Base-by-base conservation (phyloP, 2,113 vertebrate species). In the Nerophis ophidion region DNA sequence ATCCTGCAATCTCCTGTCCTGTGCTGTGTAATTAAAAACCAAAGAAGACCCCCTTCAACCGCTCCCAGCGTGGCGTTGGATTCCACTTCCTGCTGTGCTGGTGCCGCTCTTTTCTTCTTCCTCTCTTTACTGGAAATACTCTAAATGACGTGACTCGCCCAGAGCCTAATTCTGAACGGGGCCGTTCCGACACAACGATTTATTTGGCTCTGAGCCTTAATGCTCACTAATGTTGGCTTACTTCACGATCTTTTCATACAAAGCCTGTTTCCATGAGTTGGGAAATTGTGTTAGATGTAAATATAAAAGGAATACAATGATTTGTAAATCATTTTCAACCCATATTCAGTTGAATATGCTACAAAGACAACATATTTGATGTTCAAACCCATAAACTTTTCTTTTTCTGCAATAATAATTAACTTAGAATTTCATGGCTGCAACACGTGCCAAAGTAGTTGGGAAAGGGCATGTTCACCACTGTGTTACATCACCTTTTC, bases 11-110 rank as follows among this genome's bases (percentile, higher is more conserved):
- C 73, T 80, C 63, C 78, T 70, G 76, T 83, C 65, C 77, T 79
- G 65, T 60, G 72, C 57, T 48, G 62, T 79, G 81, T 86, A 87
- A 87, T 89, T 88, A 88, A 81, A 86, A 79, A 76, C 75, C 80
- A 84, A 70, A 80, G 76, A 77, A 79, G 84, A 82, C 61, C 72
- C 69, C 54, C 54, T 71, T 76, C 67, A 69, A 57, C 80, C 74
- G 78, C 66, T 71, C 75, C 16, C 81, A 65, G 81, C 65, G 6
- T 64, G 68, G 51, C 50, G 40, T 57, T 66, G 63, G 52, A 40
- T 70, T 71, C 66, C 69, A 35, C 58, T 65, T 70, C 81, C 67
- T 36, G 72, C 78, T 70, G 69, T 35, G 75, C 64, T 40, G 72
- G 15, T 63, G 68, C 68, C 57, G 14, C 33, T 60, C 63, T 71